Percentiles rank a stretch among this genome's conserved stretches.
Conservation (phyloP, 1,140 invertebrate species). For the Bombus waltoni region DNA sequence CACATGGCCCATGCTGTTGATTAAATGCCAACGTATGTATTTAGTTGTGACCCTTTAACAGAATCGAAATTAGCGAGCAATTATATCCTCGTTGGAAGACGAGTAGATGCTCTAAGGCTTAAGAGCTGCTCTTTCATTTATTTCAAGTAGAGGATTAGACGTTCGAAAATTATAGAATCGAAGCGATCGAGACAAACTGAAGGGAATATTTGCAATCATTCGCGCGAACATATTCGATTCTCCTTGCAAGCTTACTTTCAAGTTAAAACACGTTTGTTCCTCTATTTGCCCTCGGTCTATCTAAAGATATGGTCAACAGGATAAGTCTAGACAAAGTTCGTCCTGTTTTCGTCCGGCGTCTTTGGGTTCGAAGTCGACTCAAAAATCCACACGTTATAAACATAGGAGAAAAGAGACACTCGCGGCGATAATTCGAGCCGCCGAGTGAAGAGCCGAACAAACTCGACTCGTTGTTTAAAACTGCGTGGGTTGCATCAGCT, state of each 20-base stretch:
- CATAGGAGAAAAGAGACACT: too few species aligned
- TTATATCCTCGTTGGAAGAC: background rate
- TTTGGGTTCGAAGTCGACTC: slow-evolving; percentile 4
- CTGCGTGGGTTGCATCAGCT: background rate
- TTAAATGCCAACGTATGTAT: background rate
- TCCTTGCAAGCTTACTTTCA: background rate
- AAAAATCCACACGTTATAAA: background rate
- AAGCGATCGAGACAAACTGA: background rate
- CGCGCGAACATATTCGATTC: background rate
- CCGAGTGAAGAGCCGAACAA: background rate
- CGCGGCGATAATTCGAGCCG: background rate
- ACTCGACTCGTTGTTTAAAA: background rate
- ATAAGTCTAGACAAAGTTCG: background rate
- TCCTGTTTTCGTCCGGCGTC: background rate
- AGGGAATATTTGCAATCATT: background rate
- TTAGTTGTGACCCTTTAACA: background rate
- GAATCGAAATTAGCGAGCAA: background rate
- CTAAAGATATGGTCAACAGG: slow-evolving; percentile 6
- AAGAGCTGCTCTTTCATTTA: background rate
- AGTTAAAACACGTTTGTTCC: background rate
- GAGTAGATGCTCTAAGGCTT: background rate
- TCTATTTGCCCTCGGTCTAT: background rate
- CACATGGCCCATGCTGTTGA: background rate
- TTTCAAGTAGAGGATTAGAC: background rate
- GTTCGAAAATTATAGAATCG: too few species aligned